Conservation (phyloP, 2,888 invertebrate genomes). For the Nomada ferruginata region DNA sequence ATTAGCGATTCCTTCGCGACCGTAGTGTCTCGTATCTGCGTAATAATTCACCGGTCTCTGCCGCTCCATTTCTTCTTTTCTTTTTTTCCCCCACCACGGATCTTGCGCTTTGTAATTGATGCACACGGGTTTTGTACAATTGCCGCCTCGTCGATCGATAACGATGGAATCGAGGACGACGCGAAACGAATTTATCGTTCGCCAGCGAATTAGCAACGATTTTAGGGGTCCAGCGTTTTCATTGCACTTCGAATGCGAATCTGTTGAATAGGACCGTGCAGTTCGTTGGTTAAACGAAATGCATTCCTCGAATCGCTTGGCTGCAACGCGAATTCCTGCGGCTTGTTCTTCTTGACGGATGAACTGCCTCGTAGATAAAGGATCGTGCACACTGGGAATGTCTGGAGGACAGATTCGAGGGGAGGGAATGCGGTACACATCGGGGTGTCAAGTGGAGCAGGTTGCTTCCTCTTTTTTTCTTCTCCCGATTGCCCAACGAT, state of each 20-base stretch:
- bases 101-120: constrained; percentile 2
- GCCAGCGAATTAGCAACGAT: neutral
- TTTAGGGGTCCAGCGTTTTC: too few relatives aligned
- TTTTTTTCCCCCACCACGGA: neutral
- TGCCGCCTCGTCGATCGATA: constrained; percentile 14
- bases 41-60: constrained; percentile 38
- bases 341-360: neutral
- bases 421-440: constrained; percentile 13
- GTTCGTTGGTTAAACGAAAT: neutral
- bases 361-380: neutral
- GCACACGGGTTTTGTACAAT: constrained; percentile 24
- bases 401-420: neutral
- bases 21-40: constrained; percentile 34
- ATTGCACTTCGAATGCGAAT: neutral
- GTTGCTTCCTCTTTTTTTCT: constrained; percentile 58
- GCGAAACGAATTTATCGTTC: constrained; percentile 2
- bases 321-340: neutral
- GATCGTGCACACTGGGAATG: neutral
- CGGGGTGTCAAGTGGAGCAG: constrained; percentile 42
- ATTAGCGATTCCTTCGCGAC: constrained; percentile 56
- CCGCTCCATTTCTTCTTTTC: constrained; percentile 1
- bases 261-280: neutral
- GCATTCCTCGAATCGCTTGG: constrained; percentile 2
- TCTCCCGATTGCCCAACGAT: constrained; percentile 77
- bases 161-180: constrained; percentile 18